Percentiles rank a stretch among this genome's conserved stretches.
These are phyloP conservation scores for Eretmochelys imbricata DNA, from an alignment of 2,113 vertebrate species.

Conservation along the genomic window DNA sequence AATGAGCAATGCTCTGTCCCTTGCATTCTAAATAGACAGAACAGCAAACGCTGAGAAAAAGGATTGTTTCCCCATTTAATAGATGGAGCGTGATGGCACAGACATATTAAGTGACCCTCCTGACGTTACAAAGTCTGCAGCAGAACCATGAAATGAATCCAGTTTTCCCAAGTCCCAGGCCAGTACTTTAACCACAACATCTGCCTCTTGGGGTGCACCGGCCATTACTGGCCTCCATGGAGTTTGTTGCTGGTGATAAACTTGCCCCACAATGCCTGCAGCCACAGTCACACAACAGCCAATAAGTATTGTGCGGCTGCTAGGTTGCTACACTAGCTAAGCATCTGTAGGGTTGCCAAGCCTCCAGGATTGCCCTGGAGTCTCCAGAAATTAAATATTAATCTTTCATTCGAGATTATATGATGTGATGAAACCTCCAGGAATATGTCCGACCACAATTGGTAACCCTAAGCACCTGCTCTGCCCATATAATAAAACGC, in stretches of 20 bases:
- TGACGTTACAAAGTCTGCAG: fast-evolving
- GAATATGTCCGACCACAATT: too few relatives aligned
- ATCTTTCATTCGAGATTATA: too few relatives aligned
- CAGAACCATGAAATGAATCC: background rate
- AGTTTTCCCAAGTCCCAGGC: fast-evolving
- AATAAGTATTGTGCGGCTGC: fast-evolving
- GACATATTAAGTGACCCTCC: fast-evolving
- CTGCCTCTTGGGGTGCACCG: background rate
- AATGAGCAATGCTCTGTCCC: background rate
- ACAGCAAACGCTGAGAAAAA: fast-evolving
- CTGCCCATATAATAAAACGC: fast-evolving
- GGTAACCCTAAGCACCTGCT: background rate
- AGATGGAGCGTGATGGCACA: fast-evolving
- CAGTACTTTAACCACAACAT: fast-evolving
- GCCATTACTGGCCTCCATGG: background rate
- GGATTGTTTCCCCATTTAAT: background rate
- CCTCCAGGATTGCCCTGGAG: too few relatives aligned
- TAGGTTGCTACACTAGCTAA: background rate
- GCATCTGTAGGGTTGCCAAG: background rate
- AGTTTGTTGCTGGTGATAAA: fast-evolving
- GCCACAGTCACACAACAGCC: fast-evolving
- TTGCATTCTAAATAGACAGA: background rate
- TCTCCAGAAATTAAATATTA: too few relatives aligned
- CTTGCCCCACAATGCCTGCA: background rate
- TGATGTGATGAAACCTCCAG: too few relatives aligned